A percentile compares a stretch with the other conserved stretches of the same genome.
Evolutionary conservation across 2,113 vertebrate genomes (phyloP).

Genomic region (Chloropsis hardwickii): DNA sequence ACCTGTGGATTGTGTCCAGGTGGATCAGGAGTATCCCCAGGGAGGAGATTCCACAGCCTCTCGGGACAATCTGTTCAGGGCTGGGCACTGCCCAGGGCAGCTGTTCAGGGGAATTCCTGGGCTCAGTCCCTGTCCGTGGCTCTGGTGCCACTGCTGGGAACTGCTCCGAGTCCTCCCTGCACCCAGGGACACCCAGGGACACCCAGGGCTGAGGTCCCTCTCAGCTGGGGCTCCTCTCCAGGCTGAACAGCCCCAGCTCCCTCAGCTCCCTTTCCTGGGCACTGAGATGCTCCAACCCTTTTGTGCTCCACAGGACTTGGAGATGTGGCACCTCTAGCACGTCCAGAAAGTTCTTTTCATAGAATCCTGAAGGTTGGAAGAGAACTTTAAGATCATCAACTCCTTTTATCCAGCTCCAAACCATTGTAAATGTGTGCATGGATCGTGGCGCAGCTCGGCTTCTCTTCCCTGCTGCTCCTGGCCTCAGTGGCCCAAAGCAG

Average conservation of each 20-base stretch:
- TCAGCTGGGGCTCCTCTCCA: not conserved
- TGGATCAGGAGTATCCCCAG: not conserved
- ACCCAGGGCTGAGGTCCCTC: not conserved
- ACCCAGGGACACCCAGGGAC: accelerated
- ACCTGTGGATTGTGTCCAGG: not conserved
- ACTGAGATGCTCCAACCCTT: not conserved
- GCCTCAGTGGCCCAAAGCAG: not conserved
- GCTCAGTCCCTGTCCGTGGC: accelerated
- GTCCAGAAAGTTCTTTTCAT: not conserved
- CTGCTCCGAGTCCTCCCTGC: not conserved
- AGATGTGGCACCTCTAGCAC: not conserved
- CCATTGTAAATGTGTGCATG: too few relatives aligned
- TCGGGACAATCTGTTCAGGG: not conserved
- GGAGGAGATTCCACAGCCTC: accelerated
- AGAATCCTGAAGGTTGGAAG: not conserved
- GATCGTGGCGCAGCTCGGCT: not conserved
- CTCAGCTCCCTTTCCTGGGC: not conserved
- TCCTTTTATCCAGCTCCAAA: not conserved
- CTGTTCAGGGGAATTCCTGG: not conserved
- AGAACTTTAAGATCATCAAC: not conserved
- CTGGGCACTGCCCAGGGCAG: not conserved
- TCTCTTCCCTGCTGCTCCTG: not conserved
- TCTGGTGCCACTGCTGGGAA: not conserved
- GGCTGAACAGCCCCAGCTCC: not conserved
- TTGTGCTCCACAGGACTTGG: not conserved